Evolutionary conservation across 2,113 vertebrate genomes (phyloP), one percentile per base, ranked within the genome.

Genomic region (Campylorhamphus procurvoides): DNA sequence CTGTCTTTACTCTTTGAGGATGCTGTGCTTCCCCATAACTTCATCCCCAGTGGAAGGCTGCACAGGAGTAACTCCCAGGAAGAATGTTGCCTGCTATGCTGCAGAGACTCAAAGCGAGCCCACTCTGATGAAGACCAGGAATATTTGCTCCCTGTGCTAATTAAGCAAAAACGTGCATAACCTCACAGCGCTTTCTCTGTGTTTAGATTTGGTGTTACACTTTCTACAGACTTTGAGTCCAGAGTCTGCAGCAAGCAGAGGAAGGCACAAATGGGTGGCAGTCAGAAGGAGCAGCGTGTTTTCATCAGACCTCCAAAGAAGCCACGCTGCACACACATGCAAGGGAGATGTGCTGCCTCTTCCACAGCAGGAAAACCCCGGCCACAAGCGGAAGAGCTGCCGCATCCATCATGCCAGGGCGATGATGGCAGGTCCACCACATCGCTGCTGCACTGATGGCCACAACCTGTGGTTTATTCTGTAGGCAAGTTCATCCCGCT

Each of bases 391-490:
- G 58, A 56, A 81, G 16, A 58, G n/a, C 56, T 59, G 35, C 79
- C 59, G 16, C 3, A 0, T 44, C 56, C 52, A n/a, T 63, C 42
- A 18, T 0, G 0, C 69, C 27, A 42, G 14, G 27, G 23, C n/a
- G 66, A 12, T 3, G 4, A n/a, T 1, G 1, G 66, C 13, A 3
- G 28, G n/a, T 56, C 50, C 15, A 59, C 35, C 24, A 35, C 0
- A 0, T 8, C 5, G 3, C 50, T 33, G 17, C 44, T 42, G 40
- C 22, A 7, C 27, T 27, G 8, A 37, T 18, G 47, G 56, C 74
- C 22, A 6, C 62, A 68, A 8, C 25, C 23, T 20, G 27, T 40
- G 63, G 25, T 47, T 68, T 25, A 35, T 58, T 83, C 46, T 52
- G 22, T 27, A 44, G 63, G n/a, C 17, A 42, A 59, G 60, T 37